Conservation (phyloP, 2,888 invertebrate species). For the Entomobrya proxima region DNA sequence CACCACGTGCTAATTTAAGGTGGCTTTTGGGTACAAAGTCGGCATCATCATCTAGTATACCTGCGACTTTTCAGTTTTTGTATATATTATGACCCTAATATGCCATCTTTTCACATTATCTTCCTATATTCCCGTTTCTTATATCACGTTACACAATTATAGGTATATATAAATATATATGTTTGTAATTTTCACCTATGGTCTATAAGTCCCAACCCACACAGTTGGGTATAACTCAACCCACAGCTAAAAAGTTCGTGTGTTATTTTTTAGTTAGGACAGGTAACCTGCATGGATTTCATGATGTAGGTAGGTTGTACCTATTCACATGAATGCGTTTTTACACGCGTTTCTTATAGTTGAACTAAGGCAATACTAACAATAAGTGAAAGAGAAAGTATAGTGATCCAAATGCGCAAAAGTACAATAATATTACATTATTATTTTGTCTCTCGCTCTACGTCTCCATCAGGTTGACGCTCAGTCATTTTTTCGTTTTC, state of each 20-base stretch:
- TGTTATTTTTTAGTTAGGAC: too few species aligned
- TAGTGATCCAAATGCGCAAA: background rate
- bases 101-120: conserved; percentile 22
- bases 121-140: conserved; percentile 1
- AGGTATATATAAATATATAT: too few species aligned
- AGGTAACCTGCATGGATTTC: too few species aligned
- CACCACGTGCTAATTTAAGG: background rate
- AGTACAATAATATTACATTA: background rate
- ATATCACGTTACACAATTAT: background rate
- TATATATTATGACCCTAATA: conserved; percentile 24
- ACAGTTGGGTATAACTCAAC: too few species aligned
- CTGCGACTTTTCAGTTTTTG: background rate
- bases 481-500: background rate
- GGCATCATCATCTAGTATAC: background rate
- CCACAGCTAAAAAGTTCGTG: too few species aligned
- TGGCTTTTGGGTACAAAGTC: conserved; percentile 6
- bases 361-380: too few species aligned
- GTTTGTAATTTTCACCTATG: too few species aligned
- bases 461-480: background rate
- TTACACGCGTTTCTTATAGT: too few species aligned
- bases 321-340: too few species aligned
- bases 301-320: too few species aligned
- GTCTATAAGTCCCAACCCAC: too few species aligned
- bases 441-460: background rate
- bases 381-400: too few species aligned